Percentiles rank a stretch among this genome's conserved stretches.
Evolutionary conservation across 2,888 invertebrate species (phyloP).

Genomic region (Augochlorella aurata): DNA sequence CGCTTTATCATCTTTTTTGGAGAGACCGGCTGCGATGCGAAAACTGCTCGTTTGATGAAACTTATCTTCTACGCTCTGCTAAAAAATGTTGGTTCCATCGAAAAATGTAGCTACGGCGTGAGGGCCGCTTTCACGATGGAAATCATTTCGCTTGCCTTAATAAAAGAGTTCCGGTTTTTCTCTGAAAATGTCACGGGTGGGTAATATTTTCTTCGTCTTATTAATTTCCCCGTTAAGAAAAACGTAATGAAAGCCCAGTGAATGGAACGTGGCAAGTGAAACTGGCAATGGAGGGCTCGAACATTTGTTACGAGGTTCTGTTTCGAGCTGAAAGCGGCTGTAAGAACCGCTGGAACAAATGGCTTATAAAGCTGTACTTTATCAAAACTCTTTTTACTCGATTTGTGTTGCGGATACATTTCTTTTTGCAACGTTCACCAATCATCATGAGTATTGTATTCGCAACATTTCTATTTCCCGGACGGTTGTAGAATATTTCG

Average conservation of each 20-base stretch:
- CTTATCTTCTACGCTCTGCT: background rate
- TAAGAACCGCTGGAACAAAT: background rate
- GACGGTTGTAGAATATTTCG: background rate
- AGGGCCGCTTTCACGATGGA: background rate
- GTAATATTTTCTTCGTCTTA: background rate
- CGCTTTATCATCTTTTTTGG: background rate
- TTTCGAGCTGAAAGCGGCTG: background rate
- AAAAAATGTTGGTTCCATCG: background rate
- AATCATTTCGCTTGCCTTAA: background rate
- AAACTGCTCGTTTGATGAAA: background rate
- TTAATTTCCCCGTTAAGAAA: background rate
- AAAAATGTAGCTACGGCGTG: background rate
- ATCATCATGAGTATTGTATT: background rate
- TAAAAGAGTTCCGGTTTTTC: background rate
- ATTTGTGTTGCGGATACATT: background rate
- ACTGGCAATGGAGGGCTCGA: background rate
- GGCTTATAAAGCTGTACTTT: background rate
- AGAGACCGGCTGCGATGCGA: background rate
- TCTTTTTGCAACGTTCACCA: background rate
- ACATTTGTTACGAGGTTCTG: background rate
- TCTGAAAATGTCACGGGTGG: background rate
- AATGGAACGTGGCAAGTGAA: background rate
- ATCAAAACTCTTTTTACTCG: constrained; percentile 4
- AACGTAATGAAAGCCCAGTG: background rate
- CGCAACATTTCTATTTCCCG: background rate